Conservation (phyloP, 1,140 invertebrate genomes). For the Penaeus vannamei region DNA sequence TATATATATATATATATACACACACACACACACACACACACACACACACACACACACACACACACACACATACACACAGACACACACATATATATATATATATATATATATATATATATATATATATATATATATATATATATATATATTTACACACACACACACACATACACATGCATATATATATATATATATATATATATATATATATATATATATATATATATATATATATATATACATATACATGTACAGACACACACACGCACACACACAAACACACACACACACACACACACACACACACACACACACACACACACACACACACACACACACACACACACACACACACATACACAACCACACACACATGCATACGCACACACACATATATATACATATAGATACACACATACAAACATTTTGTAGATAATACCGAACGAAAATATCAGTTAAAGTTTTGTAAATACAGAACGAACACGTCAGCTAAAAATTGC, state of each 20-base stretch:
- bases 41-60: neutral
- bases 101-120: constrained; percentile 16
- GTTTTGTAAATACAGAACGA: too few species aligned
- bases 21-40: neutral
- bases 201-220: constrained; percentile 6
- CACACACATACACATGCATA: neutral
- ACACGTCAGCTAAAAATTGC: too few species aligned
- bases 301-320: neutral
- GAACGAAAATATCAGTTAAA: too few species aligned
- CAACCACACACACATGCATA: too few species aligned
- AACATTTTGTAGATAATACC: too few species aligned
- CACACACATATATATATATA: neutral
- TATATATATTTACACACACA: neutral
- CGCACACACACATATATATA: too few species aligned
- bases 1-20: constrained; percentile 27
- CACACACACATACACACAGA: neutral
- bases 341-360: too few species aligned
- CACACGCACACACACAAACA: neutral
- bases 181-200: constrained; percentile 28
- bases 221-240: constrained; percentile 9
- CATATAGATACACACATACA: too few species aligned
- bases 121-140: constrained; percentile 25
- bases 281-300: neutral
- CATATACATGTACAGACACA: neutral
- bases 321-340: too few species aligned